A percentile compares a stretch with the other conserved stretches of the same genome.
phyloP scores from a whole-genome alignment of 2,113 vertebrate species.

The Gallinago jamesoni region DNA sequence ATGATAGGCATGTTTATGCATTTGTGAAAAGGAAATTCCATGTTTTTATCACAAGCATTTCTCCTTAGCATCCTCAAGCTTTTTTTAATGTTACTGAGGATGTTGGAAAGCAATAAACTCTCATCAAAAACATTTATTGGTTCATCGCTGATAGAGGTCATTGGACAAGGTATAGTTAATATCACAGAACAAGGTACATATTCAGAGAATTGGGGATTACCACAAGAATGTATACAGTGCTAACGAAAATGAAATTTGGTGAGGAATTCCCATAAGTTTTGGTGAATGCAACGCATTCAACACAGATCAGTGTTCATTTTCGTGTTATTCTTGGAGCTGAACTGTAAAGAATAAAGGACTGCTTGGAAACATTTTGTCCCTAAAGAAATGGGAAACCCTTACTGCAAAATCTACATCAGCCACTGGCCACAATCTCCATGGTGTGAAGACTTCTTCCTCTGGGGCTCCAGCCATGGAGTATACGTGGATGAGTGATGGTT shows the following conservation, averaged over 20 bases:
- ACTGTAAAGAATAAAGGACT: not conserved
- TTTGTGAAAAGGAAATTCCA: not conserved
- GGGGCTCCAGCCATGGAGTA: not conserved
- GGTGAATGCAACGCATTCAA: not conserved
- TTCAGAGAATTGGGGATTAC: not conserved
- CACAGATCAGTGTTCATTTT: not conserved
- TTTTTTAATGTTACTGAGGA: not conserved
- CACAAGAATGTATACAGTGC: not conserved
- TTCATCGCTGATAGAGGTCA: not conserved
- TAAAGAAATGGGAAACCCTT: not conserved
- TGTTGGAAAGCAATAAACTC: accelerated
- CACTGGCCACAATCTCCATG: not conserved
- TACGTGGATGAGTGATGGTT: not conserved
- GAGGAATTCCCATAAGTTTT: not conserved
- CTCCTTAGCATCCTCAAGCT: not conserved
- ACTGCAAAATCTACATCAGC: not conserved
- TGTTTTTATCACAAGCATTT: not conserved
- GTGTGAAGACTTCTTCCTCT: not conserved
- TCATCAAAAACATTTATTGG: not conserved
- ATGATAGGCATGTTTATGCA: not conserved
- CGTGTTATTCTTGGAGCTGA: not conserved
- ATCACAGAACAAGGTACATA: not conserved
- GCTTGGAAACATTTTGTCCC: not conserved
- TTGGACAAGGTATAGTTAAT: not conserved
- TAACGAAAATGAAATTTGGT: not conserved